These are phyloP conservation scores for Lerista edwardsae DNA, from an alignment of 2,797 vertebrate species.

Conservation along the genomic window DNA sequence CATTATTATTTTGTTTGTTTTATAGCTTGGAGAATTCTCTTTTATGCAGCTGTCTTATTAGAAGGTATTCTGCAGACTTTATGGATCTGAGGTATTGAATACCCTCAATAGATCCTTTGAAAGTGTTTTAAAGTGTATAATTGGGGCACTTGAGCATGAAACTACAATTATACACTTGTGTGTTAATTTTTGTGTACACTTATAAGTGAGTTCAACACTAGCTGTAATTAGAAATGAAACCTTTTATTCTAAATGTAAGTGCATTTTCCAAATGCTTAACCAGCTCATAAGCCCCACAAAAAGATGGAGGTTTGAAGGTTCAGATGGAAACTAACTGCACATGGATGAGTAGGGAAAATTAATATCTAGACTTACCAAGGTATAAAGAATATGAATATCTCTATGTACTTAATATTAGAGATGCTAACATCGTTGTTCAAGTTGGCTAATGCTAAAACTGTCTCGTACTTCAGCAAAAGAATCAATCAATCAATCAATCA, in stretches of 20 bases:
- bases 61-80: constrained; percentile 56
- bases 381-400: constrained; percentile 15
- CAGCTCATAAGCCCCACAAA: constrained; percentile 49
- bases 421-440: constrained; percentile 33
- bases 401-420: not conserved
- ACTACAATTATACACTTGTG: constrained; percentile 79
- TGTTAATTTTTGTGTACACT: constrained; percentile 76
- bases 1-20: constrained; percentile 42
- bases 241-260: constrained; percentile 58
- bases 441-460: not conserved
- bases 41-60: constrained; percentile 58
- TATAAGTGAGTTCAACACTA: constrained; percentile 67
- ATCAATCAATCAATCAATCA: too few species aligned
- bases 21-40: constrained; percentile 35
- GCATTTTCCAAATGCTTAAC: constrained; percentile 60
- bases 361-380: constrained; percentile 23
- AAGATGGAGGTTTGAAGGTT: constrained; percentile 14
- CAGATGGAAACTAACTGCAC: not conserved
- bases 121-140: constrained; percentile 74
- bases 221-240: constrained; percentile 68
- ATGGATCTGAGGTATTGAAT: constrained; percentile 61
- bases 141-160: constrained; percentile 73
- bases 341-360: not conserved
- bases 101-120: constrained; percentile 58
- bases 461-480: too few species aligned